Percentiles rank a stretch among this genome's conserved stretches.
phyloP scores from a whole-genome alignment of 2,113 vertebrate species.

The Crotalus horridus region DNA sequence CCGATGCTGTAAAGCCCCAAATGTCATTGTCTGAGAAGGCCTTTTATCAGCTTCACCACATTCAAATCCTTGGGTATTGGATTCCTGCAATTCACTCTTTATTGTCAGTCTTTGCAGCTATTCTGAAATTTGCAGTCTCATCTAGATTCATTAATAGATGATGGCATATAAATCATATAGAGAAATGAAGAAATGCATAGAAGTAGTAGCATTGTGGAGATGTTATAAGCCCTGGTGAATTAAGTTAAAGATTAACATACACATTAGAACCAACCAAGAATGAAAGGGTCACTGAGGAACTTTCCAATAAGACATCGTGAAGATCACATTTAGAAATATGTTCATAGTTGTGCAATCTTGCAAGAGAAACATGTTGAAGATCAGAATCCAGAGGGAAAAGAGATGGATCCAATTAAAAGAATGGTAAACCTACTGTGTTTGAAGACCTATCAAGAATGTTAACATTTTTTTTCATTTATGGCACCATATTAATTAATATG shows the following conservation, averaged over 20 bases:
- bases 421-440: background rate
- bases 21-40: background rate
- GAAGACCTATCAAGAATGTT: background rate
- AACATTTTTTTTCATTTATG: background rate
- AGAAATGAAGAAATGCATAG: background rate
- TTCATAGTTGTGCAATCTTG: background rate
- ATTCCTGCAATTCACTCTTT: background rate
- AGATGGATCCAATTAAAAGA: background rate
- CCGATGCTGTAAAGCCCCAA: background rate
- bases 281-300: background rate
- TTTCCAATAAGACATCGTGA: background rate
- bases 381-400: background rate
- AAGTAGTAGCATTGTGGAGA: background rate
- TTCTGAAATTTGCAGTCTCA: background rate
- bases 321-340: background rate
- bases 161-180: background rate
- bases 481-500: background rate
- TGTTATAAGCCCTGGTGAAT: background rate
- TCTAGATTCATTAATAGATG: background rate
- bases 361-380: background rate
- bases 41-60: background rate
- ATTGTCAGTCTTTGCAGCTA: background rate
- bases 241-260: background rate
- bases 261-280: background rate
- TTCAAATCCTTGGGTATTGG: background rate